Base-by-base conservation (phyloP, 2,888 invertebrate species). In the Oscheius sp. region DNA sequence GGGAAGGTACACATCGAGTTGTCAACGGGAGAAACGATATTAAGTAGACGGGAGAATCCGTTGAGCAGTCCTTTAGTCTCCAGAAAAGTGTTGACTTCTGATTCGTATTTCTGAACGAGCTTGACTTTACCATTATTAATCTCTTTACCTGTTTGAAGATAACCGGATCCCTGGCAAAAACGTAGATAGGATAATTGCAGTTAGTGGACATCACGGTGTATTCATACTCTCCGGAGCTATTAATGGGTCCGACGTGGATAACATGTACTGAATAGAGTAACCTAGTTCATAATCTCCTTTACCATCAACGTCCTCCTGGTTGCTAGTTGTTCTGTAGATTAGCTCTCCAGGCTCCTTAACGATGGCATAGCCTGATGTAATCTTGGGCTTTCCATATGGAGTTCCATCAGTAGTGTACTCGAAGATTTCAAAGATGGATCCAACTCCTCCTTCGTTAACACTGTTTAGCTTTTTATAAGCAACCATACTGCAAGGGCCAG, bases 331-430 rank as follows among this genome's bases (percentile, higher is more conserved):
- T 62, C 84, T 71, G 80, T 80, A 85, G 70, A 86, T 82, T 38
- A 86, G 75, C 72, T 86, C 85, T 67, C 86, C 86, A 47, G 80
- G 78, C 26, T 78, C 76, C 70, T 86, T 84, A 24, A 86, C 62
- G 45, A 86, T 80, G n/a, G 84, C 82, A 67, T 86, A 86, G 38
- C 86, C 86, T 28, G 82, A 83, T 14, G 82, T 82, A 70, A 86
- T 86, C 57, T 78, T 79, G 14, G 86, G 85, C 67, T 83, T 82
- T 70, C 81, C 83, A 68, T 81, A 85, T 28, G 85, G 86, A 17
- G 85, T 86, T 50, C 85, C 86, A 57, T 85, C 86, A n/a, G 85
- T 86, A 6, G 83, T 82, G 77, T 86, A 86, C 74, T 86, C 85
- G 70, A 86, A 86, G 44, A 83, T 80, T 56, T 86, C 85, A 69